phyloP scores from a whole-genome alignment of 64 coral and sea anemone genomes.

The Montipora foliosa region DNA sequence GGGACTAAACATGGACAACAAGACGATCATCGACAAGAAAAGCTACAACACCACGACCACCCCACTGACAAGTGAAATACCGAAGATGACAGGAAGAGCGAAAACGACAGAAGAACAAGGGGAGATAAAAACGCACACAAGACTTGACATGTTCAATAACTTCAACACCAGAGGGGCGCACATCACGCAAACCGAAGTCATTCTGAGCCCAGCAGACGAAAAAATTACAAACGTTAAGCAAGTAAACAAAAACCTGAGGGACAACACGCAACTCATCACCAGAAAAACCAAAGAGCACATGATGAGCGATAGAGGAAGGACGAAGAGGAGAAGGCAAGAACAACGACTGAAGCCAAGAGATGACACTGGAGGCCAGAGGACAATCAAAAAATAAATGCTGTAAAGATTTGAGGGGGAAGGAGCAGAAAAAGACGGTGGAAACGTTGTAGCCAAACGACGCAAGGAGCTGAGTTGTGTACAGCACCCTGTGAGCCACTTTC shows the following conservation, averaged over 20 bases:
- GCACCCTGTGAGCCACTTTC: slow-evolving; percentile 13
- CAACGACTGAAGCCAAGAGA: neutral
- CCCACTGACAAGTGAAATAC: too few relatives aligned
- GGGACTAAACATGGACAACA: too few relatives aligned
- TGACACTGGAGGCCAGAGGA: neutral
- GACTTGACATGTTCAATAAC: neutral
- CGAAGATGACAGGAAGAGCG: neutral
- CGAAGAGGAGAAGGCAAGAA: neutral
- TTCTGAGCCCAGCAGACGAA: too few relatives aligned
- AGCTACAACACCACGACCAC: too few relatives aligned
- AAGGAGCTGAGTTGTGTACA: neutral
- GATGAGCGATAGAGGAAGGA: too few relatives aligned
- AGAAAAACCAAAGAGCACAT: too few relatives aligned
- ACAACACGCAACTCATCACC: neutral
- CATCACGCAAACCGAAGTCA: too few relatives aligned
- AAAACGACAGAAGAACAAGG: too few relatives aligned
- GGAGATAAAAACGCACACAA: too few relatives aligned
- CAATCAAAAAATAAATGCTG: neutral
- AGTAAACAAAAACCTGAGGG: neutral
- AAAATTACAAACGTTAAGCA: too few relatives aligned
- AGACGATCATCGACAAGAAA: too few relatives aligned
- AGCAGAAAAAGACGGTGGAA: neutral
- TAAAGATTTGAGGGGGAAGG: neutral
- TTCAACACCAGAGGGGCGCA: neutral
- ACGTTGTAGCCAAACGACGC: neutral